Base-by-base conservation (phyloP, 2,797 vertebrate genomes). In the Iguana delicatissima region DNA sequence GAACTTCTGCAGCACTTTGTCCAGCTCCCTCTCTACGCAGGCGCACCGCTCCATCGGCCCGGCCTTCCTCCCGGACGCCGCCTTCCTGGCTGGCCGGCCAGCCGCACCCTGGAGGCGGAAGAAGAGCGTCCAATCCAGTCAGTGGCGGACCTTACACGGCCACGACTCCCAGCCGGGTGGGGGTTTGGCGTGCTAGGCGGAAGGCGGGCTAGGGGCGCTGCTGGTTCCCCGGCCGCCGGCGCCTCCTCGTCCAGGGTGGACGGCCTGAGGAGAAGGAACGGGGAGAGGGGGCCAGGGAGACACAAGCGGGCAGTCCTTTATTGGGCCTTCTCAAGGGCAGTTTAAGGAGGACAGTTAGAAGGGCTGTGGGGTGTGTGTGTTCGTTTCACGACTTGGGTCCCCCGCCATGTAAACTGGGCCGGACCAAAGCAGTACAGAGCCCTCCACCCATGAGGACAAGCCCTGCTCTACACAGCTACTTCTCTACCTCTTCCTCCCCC, bases 1-100 rank as follows among this genome's bases (percentile, higher is more conserved):
- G 87, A 99, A 99, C 95, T 98, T 98, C 96, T 98, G 98, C 84
- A 99, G 98, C 93, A 99, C 98, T 94, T 98, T 98, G 97, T 99
- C 98, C 95, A 99, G 97, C 96, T 99, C 98, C 86, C 98, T 96
- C 96, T 99, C 98, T 94, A 99, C 98, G 92, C 98, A 98, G 0
- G 98, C 98, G 94, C 98, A 99, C 95, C 98, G 98, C 96, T 99
- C 98, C 98, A 99, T 99, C 88, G 84, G 92, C 80, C 32, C 57
- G 73, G 81, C 84, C 94, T 91, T 76, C 14, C 18, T 72, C 50
- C 50, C 9, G 50, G 9, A 10, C 6, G 50, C 50, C 50, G 50
- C 50, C 5, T 52, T 6, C 50, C 50, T 52, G 6, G 50, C 50
- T 6, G 50, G 50, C 6, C 50, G 50, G 50, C 50, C 50, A 20